A percentile compares a stretch with the other conserved stretches of the same genome.
Conservation (phyloP, 2,888 invertebrate species). For the Oscheius sp. region DNA sequence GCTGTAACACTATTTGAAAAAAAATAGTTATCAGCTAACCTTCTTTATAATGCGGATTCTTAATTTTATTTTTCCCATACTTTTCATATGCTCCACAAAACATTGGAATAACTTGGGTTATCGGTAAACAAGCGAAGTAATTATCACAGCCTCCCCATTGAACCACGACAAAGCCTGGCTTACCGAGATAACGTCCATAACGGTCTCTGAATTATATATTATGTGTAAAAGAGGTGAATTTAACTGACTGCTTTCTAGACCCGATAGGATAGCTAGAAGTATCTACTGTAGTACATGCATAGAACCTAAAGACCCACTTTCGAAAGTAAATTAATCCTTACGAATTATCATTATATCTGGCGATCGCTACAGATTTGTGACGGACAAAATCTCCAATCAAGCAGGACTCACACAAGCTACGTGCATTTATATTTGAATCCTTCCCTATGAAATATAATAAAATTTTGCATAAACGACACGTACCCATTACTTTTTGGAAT, state of each 20-base stretch:
- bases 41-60: neutral
- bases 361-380: slow-evolving; percentile 6
- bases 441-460: neutral
- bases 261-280: neutral
- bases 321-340: neutral
- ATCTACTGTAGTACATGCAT: slow-evolving; percentile 3
- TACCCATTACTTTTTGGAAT: neutral
- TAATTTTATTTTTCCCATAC: slow-evolving; percentile 13
- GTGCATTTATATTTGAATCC: neutral
- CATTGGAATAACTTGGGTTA: slow-evolving; percentile 2
- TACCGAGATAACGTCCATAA: neutral
- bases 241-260: neutral
- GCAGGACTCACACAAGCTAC: slow-evolving; percentile 27
- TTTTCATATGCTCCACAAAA: slow-evolving; percentile 6
- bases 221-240: neutral
- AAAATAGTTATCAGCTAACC: neutral
- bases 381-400: slow-evolving; percentile 27
- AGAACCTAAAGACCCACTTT: slow-evolving; percentile 5
- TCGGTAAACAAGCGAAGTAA: slow-evolving; percentile 8
- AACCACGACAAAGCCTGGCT: slow-evolving; percentile 29
- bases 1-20: too few species aligned
- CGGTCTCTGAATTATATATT: slow-evolving; percentile 13
- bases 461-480: neutral
- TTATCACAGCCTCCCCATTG: slow-evolving; percentile 33
- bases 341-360: neutral